Evolutionary conservation across 1,140 invertebrate genomes (phyloP), one percentile per base, ranked within the genome.

Genomic region (Vollenhovia emeryi): DNA sequence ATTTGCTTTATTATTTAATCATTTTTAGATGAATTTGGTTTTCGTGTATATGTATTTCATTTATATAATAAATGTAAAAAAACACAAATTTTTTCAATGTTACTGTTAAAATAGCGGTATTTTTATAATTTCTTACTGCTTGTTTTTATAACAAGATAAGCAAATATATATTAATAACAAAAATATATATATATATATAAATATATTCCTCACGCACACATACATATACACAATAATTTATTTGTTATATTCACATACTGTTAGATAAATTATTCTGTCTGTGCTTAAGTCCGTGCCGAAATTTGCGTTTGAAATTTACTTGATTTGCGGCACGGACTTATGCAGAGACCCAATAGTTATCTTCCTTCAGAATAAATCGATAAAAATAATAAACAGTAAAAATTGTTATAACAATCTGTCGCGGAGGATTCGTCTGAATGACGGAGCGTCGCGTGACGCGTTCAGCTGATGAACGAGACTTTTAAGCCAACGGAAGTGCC

Each of bases 401-500:
- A 64, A 5, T 36, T 21, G 36, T 24, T 57, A 11, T 7, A 21
- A n/a, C 9, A 27, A 62, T 15, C 27, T 36, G 1, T 78, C 40
- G 13, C 24, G 11, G 1, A 40, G 3, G 1, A 50, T 36, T 33
- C 8, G 13, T 1, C 6, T 6, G 15, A n/a, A 24, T 11, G 11
- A 62, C 6, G 43, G 8, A 84, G 24, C 11, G 45, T n/a, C 48
- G 6, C 50, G 45, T 43, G 33, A 73, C 21, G 60, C 8, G 18
- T 30, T 8, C 13, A 3, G 13, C 2, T n/a, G 33, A 27, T 13
- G 15, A 45, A 55, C n/a, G 5, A 45, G 43, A 45, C 30, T 82
- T 52, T 66, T 30, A 71, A 36, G 62, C 55, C 7, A 24, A 24
- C 21, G 45, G n/a, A 62, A 40, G 24, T 87, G 24, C 30, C 62